Evolutionary conservation across 2,888 invertebrate genomes (phyloP), one percentile per base, ranked within the genome.

Genomic region (Brachylomia viminalis): DNA sequence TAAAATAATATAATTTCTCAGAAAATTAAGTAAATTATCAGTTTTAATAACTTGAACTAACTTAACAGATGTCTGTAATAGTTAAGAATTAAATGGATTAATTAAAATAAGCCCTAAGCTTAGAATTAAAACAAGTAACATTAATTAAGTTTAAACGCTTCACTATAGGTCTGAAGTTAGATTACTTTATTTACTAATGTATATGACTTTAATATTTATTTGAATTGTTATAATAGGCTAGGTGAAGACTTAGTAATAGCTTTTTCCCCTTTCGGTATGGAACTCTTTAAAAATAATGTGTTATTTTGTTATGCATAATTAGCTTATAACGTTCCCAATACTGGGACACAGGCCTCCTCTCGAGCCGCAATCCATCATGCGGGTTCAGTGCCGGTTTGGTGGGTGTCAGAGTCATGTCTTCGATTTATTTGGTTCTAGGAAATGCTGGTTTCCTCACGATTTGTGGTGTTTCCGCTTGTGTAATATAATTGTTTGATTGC

Each of bases 31-130:
- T 68, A 42, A 30, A 47, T 47, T 5, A 20, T 49, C 15, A 20
- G 17, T 30, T 38, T 72, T 72, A 71, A 74, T 71, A 54, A 79
- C 66, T 80, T 84, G 6, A 71, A 58, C 23, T 71, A 54, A 82
- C 52, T 80, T n/a, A 30, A 56, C 82, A 85, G 85, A 71, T 82
- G 82, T 82, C 54, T 56, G 45, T 42, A 75, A 81, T 71, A 82
- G 67, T 85, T 61, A 52, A 82, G 64, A 69, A 71, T 23, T 30
- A 47, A 69, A 23, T 20, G 71, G 61, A 69, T 75, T 82, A 72
- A 82, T 82, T 82, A 72, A 74, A 75, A 61, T 71, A 58, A 68
- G 23, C 47, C 5, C 49, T 38, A n/a, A 66, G 30, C 69, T 23
- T 0, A 52, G 42, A 47, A 70, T 80, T 52, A 67, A 84, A 56